Percentiles rank a stretch among this genome's conserved stretches.
Conservation (phyloP, 2,888 invertebrate species). For the Meteorus colon region DNA sequence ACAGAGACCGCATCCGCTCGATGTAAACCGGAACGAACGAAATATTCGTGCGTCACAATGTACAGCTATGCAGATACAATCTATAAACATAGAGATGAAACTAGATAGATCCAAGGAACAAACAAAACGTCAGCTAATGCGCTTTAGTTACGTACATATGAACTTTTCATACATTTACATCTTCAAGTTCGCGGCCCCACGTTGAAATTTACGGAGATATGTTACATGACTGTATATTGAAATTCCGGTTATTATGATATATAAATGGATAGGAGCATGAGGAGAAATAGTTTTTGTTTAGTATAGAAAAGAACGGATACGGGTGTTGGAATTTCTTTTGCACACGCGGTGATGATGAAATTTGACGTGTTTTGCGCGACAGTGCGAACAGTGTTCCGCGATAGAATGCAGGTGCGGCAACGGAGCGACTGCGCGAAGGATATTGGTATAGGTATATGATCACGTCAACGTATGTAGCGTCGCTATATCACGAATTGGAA, state of each 20-base stretch:
- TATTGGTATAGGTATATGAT: neutral
- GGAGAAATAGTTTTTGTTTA: conserved; percentile 1
- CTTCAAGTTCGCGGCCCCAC: too few species aligned
- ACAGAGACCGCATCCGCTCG: conserved; percentile 18
- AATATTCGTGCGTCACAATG: conserved; percentile 26
- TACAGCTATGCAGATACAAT: conserved; percentile 14
- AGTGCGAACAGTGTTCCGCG: conserved; percentile 13
- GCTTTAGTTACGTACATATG: too few species aligned
- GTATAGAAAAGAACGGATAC: conserved; percentile 1
- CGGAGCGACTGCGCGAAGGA: neutral
- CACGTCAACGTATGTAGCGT: neutral
- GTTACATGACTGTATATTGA: too few species aligned
- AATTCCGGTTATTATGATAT: neutral
- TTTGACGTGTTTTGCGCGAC: neutral
- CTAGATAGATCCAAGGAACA: neutral
- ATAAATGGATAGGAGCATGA: neutral
- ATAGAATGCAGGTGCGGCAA: conserved; percentile 2
- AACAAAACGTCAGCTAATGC: neutral
- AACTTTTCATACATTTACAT: too few species aligned
- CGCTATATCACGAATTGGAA: conserved; percentile 1
- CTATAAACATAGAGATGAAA: neutral
- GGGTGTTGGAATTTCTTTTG: conserved; percentile 9
- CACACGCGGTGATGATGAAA: conserved; percentile 19
- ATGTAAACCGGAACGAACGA: conserved; percentile 30
- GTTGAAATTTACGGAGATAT: neutral